These are phyloP conservation scores for Anas platyrhynchos DNA, from an alignment of 2,113 vertebrate species.

Conservation along the genomic window DNA sequence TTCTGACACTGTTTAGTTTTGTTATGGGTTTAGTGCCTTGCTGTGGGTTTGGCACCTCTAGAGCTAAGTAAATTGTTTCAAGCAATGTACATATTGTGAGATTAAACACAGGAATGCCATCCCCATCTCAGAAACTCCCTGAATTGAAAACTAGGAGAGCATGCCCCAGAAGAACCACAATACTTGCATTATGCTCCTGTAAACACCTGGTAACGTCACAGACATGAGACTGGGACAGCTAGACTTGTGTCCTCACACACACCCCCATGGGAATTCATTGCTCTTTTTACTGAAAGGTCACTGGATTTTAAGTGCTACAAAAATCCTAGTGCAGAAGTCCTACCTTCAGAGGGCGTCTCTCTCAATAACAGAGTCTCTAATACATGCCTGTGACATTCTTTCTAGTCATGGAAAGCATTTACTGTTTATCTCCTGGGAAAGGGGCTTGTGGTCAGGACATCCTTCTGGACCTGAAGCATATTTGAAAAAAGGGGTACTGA, in stretches of 20 bases:
- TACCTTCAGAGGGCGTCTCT: neutral
- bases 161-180: neutral
- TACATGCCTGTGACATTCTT: neutral
- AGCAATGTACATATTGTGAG: neutral
- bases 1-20: neutral
- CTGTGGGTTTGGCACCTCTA: too few relatives aligned
- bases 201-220: neutral
- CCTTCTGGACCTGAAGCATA: neutral
- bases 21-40: neutral
- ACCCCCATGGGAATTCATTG: neutral
- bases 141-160: neutral
- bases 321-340: neutral
- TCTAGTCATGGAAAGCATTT: neutral
- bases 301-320: neutral
- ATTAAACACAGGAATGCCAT: neutral
- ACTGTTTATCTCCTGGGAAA: neutral
- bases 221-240: neutral
- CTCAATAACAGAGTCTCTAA: neutral
- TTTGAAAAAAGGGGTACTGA: neutral
- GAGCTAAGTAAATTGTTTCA: too few relatives aligned
- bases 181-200: too few relatives aligned
- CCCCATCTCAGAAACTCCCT: neutral
- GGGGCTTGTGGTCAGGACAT: neutral
- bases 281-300: neutral
- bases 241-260: neutral